Evolutionary conservation across 2,113 vertebrate genomes (phyloP).

Genomic region (Sebastes fasciatus): DNA sequence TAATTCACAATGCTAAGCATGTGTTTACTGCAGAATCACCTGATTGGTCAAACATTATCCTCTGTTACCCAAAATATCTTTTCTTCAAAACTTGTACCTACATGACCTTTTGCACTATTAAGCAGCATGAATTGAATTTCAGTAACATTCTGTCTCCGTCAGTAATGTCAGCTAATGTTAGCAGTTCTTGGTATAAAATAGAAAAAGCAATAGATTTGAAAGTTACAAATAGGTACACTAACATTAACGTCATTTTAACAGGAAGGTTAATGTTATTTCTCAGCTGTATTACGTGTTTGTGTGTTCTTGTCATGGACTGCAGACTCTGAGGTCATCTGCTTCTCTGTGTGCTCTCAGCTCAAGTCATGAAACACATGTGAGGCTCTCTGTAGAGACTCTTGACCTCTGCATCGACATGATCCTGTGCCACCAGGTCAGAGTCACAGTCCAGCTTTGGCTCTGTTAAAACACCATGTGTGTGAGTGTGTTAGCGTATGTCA

Average conservation of each 20-base stretch:
- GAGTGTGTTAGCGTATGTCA: conserved; percentile 14
- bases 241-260: not conserved
- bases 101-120: too few relatives aligned
- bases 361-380: conserved; percentile 44
- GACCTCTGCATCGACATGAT: conserved; percentile 37
- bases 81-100: too few relatives aligned
- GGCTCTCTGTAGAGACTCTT: conserved; percentile 29
- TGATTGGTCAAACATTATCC: too few relatives aligned
- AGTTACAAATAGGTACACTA: not conserved
- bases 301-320: conserved; percentile 5
- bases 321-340: not conserved
- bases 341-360: not conserved
- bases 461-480: not conserved
- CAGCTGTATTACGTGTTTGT: not conserved
- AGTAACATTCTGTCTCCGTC: too few relatives aligned
- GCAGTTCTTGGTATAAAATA: too few relatives aligned
- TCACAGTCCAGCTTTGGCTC: conserved; percentile 1
- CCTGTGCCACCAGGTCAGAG: conserved; percentile 43
- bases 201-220: too few relatives aligned
- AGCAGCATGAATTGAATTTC: too few relatives aligned
- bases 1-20: too few relatives aligned
- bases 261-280: not conserved
- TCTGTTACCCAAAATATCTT: too few relatives aligned
- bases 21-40: too few relatives aligned
- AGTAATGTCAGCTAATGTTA: too few relatives aligned